Base-by-base conservation (phyloP, 2,888 invertebrate genomes). In the Amiota minor region DNA sequence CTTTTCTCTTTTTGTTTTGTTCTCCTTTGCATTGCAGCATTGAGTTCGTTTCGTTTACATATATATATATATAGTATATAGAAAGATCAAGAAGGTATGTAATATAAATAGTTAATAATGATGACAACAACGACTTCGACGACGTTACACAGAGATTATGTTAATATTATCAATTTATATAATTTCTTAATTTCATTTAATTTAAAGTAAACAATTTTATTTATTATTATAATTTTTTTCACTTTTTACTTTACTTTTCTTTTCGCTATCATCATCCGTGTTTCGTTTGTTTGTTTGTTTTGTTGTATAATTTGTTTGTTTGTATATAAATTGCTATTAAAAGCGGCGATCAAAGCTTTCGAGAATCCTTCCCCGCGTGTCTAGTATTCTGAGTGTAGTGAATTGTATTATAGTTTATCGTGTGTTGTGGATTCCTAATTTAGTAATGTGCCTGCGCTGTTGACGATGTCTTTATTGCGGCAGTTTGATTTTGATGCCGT, bases 401-500 rank as follows among this genome's bases (percentile, higher is more conserved):
- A 62, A 23, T 23, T 35, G 62, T 67, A 12, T 46, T 18, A 49
- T 47, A 49, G 12, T 70, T 20, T 59, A 23, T 70, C 14, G 55
- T 68, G 75, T 74, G 71, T 75, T 47, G 68, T 71, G 45, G 62
- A 72, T 78, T 73, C 59, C 35, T 35, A 6, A 35, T 35, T 47
- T 69, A 68, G 23, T 68, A 68, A 16, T 50, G 20, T 53, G 16
- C 14, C 62, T 10, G 47, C 56, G 72, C 73, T 73, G 73, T 67
- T 73, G 62, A 75, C 70, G 49, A 64, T 23, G 59, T 69, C 23
- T 65, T 23, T 50, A 61, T 45, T 68, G 70, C 73, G 53, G 18
- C 35, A 50, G 55, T 23, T 35, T 68, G 9, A 18, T 71, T 69
- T 69, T 70, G 49, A 76, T 50, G 81, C 75, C 78, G 77, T 78